A percentile compares a stretch with the other conserved stretches of the same genome.
Conservation (phyloP, 2,888 invertebrate genomes). For the Bhutanitis thaidina region DNA sequence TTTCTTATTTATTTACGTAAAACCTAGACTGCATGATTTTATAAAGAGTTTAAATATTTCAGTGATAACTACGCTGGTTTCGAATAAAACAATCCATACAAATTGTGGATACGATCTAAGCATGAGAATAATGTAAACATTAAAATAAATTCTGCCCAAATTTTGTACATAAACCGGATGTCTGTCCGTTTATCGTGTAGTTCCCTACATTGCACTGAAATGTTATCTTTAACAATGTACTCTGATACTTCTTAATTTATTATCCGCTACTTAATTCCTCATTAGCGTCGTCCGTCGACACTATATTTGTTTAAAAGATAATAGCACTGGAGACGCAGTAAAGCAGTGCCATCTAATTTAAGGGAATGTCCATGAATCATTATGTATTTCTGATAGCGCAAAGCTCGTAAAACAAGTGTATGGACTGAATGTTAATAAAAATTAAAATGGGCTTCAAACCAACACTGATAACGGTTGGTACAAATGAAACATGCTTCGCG, state of each 20-base stretch:
- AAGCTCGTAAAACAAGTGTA: conserved; percentile 35
- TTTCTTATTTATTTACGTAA: too few species aligned
- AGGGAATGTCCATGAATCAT: conserved; percentile 33
- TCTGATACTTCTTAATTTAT: conserved; percentile 32
- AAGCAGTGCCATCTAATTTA: conserved; percentile 42
- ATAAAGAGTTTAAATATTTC: too few species aligned
- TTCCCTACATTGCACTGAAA: background rate
- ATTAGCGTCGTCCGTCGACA: conserved; percentile 30
- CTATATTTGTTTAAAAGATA: conserved; percentile 37
- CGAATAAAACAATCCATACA: too few species aligned
- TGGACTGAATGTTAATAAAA: conserved; percentile 46
- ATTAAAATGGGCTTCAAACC: conserved; percentile 44
- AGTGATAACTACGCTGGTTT: too few species aligned
- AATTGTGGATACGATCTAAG: too few species aligned
- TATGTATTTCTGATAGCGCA: conserved; percentile 46
- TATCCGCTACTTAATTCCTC: conserved; percentile 38
- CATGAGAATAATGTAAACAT: too few species aligned
- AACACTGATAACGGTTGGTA: background rate
- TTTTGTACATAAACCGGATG: too few species aligned
- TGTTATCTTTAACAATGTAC: background rate
- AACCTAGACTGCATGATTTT: too few species aligned
- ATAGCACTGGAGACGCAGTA: conserved; percentile 31
- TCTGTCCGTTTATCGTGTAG: too few species aligned
- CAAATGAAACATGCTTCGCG: background rate
- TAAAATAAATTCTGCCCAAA: too few species aligned